Base-by-base conservation (phyloP, 92 coral and sea anemone genomes). In the Zoanthus sociatus region DNA sequence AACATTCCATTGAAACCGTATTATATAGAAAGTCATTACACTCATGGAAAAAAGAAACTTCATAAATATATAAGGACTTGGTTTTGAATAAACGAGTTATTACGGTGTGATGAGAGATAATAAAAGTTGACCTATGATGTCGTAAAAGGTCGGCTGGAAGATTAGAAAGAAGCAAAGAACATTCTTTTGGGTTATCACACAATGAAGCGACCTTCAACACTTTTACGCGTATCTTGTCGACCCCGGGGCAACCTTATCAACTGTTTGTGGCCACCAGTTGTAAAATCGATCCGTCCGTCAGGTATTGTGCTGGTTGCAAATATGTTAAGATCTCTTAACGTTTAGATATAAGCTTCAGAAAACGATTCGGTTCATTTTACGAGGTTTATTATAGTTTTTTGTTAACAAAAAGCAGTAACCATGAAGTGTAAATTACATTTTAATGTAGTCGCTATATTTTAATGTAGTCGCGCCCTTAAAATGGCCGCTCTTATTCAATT, bases 181-280 rank as follows among this genome's bases (percentile, higher is more conserved):
- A 30, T 67, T 69, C 4, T 26, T 30, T 30, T 69, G 6, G 16
- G 74, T 30, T 69, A 30, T 33, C 63, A 45, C 33, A 12, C 70
- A 53, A 48, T 12, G 21, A 50, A 67, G 10, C 63, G 85, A 81
- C 85, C 74, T 81, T 33, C 55, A 81, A 47, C 85, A 20, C 85
- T 70, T 64, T 31, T 20, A 7, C 32, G 20, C 14, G 82, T 56
- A 30, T 4, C 17, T 47, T 76, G 11, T 14, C 82, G 82, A 76
- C 66, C 82, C 66, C 0, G 31, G 42, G 46, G 45, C 16, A 69
- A 69, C 46, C 6, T 30, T 69, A 2, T 20, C 10, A 9, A 53
- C 61, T 48, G 82, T 53, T 50, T 76, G 16, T 20, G 63, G 82
- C 47, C 82, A 76, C 81, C 64, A 26, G 81, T 6, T 13, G 20